These are phyloP conservation scores for Invenusta paracnida DNA, from an alignment of 2,888 invertebrate species.

Conservation along the genomic window DNA sequence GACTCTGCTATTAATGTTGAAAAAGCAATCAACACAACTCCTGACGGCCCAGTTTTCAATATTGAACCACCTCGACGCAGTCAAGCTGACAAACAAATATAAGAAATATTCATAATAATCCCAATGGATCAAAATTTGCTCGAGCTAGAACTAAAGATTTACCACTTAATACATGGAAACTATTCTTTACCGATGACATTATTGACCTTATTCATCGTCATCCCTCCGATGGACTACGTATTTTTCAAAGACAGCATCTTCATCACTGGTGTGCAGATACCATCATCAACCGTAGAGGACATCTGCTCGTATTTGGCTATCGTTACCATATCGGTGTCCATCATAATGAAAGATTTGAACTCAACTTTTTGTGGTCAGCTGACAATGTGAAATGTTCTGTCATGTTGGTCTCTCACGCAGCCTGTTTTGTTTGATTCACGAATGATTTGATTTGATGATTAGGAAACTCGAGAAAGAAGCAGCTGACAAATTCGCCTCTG, in stretches of 20 bases:
- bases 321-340: background rate
- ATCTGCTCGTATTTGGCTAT: background rate
- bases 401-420: background rate
- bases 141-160: constrained; percentile 2
- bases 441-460: constrained; percentile 17
- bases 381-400: background rate
- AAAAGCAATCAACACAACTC: background rate
- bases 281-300: background rate
- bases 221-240: background rate
- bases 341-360: background rate
- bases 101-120: background rate
- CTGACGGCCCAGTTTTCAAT: constrained; percentile 6
- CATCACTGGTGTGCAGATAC: background rate
- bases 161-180: background rate
- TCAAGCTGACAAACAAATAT: constrained; percentile 15
- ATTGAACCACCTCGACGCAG: background rate
- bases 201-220: background rate
- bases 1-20: background rate
- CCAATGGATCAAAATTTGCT: background rate
- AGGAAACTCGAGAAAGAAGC: background rate
- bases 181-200: constrained; percentile 6
- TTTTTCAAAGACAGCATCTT: background rate
- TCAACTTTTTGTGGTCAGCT: background rate
- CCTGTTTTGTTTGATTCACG: background rate
- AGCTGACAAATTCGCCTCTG: background rate